Conservation (phyloP, 2,797 vertebrate species). For the Propithecus deckenii region DNA sequence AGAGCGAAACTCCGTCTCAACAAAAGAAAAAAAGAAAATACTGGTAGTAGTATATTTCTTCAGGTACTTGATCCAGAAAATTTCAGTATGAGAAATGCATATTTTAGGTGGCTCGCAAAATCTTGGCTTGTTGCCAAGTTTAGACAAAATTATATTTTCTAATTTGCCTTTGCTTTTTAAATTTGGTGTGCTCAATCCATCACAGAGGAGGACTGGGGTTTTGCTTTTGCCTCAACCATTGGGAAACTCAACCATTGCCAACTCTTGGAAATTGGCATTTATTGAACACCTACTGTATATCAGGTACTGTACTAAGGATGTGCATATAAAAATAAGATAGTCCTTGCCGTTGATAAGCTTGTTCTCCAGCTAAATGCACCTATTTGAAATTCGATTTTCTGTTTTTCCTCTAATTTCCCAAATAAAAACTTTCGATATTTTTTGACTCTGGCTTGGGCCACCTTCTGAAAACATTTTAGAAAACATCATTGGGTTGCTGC, state of each 20-base stretch:
- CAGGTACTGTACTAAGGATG: background rate
- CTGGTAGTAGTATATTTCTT: background rate
- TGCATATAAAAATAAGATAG: background rate
- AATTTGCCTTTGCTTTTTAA: background rate
- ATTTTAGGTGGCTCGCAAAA: background rate
- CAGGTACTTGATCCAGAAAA: background rate
- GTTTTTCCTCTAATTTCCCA: background rate
- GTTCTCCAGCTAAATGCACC: background rate
- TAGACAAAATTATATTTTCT: background rate
- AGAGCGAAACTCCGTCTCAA: too few relatives aligned
- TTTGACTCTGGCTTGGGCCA: background rate
- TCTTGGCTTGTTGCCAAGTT: background rate
- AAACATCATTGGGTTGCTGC: background rate
- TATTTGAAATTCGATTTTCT: constrained; percentile 25
- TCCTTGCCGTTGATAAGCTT: background rate
- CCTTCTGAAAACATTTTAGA: background rate
- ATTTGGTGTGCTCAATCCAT: background rate
- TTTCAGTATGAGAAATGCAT: background rate
- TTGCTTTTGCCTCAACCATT: background rate
- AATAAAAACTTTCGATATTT: background rate
- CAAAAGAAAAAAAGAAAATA: background rate
- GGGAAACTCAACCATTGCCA: too few relatives aligned
- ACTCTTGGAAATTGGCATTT: background rate
- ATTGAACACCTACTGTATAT: background rate
- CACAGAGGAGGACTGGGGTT: background rate